Percentiles rank a stretch among this genome's conserved stretches.
These are phyloP conservation scores for Psettodes erumei DNA, from an alignment of 2,113 vertebrate species.

Conservation along the genomic window DNA sequence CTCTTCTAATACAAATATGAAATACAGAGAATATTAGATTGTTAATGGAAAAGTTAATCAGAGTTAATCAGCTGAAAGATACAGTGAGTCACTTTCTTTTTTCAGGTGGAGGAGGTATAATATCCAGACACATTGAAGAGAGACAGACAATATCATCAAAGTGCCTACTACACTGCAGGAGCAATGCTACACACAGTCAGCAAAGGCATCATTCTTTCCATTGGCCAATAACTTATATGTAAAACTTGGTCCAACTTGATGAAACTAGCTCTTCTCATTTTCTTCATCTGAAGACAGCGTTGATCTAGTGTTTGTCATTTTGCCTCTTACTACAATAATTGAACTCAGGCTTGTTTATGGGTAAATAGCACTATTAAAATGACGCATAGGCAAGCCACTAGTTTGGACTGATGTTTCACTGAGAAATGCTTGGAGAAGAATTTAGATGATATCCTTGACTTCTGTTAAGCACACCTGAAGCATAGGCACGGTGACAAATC, in stretches of 20 bases:
- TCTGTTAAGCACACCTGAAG: background rate
- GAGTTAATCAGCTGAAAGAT: constrained; percentile 43
- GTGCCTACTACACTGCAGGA: background rate
- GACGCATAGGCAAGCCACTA: background rate
- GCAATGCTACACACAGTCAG: background rate
- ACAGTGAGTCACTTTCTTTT: constrained; percentile 32
- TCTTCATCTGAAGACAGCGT: background rate
- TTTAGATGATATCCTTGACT: background rate
- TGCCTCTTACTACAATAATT: background rate
- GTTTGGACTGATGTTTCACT: background rate
- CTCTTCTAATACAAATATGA: constrained; percentile 65
- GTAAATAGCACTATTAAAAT: background rate
- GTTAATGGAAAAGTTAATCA: too few species aligned
- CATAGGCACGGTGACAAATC: background rate
- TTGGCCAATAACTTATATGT: background rate
- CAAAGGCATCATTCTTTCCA: background rate
- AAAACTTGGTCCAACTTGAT: background rate
- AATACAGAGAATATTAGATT: constrained; percentile 41
- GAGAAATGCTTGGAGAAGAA: too few species aligned
- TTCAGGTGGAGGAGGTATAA: background rate
- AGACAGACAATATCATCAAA: background rate
- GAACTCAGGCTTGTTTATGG: background rate
- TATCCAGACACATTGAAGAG: constrained; percentile 4
- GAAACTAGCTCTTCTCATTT: background rate
- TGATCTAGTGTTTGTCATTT: too few species aligned